Evolutionary conservation across 2,888 invertebrate genomes (phyloP).

Genomic region (Pardosa pseudoannulata): DNA sequence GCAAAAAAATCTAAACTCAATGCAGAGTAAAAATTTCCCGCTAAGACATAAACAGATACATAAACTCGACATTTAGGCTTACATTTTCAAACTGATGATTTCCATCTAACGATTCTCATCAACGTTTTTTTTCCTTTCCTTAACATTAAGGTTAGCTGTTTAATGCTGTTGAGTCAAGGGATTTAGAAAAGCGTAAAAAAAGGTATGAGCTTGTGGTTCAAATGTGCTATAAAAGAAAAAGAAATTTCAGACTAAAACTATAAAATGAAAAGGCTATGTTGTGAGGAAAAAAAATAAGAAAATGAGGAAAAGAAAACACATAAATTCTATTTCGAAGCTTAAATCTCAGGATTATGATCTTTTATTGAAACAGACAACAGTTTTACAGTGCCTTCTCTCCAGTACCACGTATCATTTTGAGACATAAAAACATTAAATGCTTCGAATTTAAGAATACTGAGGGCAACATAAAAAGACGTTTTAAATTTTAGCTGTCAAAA

Average conservation of each 20-base stretch:
- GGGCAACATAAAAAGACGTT: no score
- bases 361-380: background rate
- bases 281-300: background rate
- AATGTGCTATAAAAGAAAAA: background rate
- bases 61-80: no score
- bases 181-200: background rate
- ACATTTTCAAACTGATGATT: no score
- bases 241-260: background rate
- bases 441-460: no score
- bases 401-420: no score
- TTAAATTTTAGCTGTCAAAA: no score
- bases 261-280: background rate
- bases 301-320: background rate
- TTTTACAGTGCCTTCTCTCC: background rate
- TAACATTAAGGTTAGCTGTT: background rate
- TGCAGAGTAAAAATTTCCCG: no score
- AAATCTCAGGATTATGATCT: background rate
- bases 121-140: background rate
- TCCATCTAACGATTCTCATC: background rate
- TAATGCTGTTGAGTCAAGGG: conserved; percentile 2
- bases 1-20: no score
- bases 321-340: background rate
- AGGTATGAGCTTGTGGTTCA: conserved; percentile 1
- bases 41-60: no score
- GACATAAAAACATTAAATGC: no score